Percentiles rank a stretch among this genome's conserved stretches.
These are phyloP conservation scores for Rhodophaea formosa DNA, from an alignment of 2,888 invertebrate species.

Conservation along the genomic window DNA sequence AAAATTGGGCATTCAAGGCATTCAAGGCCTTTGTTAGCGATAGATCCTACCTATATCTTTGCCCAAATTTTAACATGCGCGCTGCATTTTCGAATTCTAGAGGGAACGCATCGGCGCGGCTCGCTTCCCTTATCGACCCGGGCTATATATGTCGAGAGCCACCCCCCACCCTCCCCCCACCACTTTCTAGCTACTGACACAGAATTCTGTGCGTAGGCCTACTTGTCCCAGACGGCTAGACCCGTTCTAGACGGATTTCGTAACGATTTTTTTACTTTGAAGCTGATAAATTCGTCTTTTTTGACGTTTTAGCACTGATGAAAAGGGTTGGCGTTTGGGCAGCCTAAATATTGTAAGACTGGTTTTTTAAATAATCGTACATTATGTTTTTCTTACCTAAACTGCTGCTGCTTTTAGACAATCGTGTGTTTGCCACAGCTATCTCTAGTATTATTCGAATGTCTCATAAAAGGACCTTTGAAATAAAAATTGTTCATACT, in stretches of 20 bases:
- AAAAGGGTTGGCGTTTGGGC: not conserved
- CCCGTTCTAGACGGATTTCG: conserved; percentile 22
- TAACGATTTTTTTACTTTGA: conserved; percentile 23
- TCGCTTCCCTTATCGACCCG: conserved; percentile 72
- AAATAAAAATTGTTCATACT: too few species aligned
- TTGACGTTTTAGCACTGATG: not conserved
- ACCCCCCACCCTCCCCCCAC: conserved; percentile 39
- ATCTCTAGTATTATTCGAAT: too few species aligned
- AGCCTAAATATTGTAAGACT: too few species aligned
- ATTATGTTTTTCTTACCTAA: too few species aligned
- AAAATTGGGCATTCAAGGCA: too few species aligned
- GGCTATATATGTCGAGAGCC: conserved; percentile 69
- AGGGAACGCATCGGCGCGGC: conserved; percentile 65
- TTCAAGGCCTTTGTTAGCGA: too few species aligned
- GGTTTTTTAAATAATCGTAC: too few species aligned
- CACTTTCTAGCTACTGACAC: conserved; percentile 50
- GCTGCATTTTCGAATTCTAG: conserved; percentile 46
- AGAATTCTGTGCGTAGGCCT: conserved; percentile 29
- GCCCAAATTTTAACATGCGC: conserved; percentile 35
- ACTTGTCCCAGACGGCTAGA: conserved; percentile 23
- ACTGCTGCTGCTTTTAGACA: too few species aligned
- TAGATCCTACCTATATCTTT: not conserved
- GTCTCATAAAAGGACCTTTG: too few species aligned
- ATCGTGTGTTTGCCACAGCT: too few species aligned
- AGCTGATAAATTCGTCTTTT: not conserved